Evolutionary conservation across 2,888 invertebrate species (phyloP).

Genomic region (Microplitis deprimator): DNA sequence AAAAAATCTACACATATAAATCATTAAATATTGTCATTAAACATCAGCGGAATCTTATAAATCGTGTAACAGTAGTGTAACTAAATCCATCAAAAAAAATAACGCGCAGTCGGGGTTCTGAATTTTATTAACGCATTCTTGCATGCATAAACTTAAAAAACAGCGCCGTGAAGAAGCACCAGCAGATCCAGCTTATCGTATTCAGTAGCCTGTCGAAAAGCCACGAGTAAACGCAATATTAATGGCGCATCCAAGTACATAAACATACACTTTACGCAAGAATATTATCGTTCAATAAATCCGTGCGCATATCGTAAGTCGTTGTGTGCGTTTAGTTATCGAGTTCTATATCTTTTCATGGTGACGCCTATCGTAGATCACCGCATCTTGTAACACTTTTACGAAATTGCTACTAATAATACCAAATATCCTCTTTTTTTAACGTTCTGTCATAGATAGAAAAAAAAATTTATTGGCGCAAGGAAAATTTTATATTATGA

Average conservation of each 20-base stretch:
- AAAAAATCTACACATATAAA: not conserved
- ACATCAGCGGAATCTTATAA: not conserved
- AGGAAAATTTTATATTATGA: too few species aligned
- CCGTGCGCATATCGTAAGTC: constrained; percentile 58
- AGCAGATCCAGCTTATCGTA: constrained; percentile 51
- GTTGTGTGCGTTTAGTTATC: constrained; percentile 48
- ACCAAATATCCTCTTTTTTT: not conserved
- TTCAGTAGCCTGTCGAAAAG: constrained; percentile 57
- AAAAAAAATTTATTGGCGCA: too few species aligned
- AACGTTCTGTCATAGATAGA: not conserved
- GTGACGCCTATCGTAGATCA: constrained; percentile 61
- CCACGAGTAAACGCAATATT: constrained; percentile 60
- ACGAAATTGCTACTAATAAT: not conserved
- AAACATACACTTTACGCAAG: constrained; percentile 66
- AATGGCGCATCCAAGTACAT: constrained; percentile 59
- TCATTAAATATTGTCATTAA: not conserved
- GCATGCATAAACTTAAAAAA: not conserved
- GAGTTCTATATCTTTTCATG: constrained; percentile 42
- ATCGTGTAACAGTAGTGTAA: constrained; percentile 1
- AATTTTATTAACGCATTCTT: not conserved
- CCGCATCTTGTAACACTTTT: constrained; percentile 35
- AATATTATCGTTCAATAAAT: constrained; percentile 68
- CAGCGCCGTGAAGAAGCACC: not conserved
- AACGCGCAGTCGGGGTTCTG: constrained; percentile 21
- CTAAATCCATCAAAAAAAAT: constrained; percentile 22